Percentiles rank a stretch among this genome's conserved stretches.
These are phyloP conservation scores for Mormyrops attenuatus DNA, from an alignment of 2,797 vertebrate species.

Conservation along the genomic window DNA sequence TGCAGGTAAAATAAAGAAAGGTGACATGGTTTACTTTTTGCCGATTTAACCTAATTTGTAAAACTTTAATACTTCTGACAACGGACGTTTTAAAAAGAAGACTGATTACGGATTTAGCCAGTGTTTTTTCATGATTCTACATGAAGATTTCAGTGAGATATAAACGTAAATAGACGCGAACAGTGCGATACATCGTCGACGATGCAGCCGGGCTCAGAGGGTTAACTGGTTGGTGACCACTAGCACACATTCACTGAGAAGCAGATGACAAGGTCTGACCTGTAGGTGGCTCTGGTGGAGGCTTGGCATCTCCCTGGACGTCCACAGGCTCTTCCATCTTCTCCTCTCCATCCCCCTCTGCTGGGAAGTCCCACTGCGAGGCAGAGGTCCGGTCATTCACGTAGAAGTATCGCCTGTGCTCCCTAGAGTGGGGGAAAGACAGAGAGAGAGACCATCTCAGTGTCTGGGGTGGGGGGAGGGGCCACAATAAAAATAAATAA, in stretches of 20 bases:
- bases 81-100: too few species aligned
- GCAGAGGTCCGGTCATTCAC: constrained; percentile 90
- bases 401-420: constrained; percentile 99
- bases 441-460: constrained; percentile 76
- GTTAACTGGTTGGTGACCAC: neutral
- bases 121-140: too few species aligned
- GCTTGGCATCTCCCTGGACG: constrained; percentile 56
- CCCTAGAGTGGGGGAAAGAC: constrained; percentile 93
- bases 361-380: constrained; percentile 97
- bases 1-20: too few species aligned
- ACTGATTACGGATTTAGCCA: too few species aligned
- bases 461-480: constrained; percentile 41
- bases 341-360: constrained; percentile 77
- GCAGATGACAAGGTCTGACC: constrained; percentile 24
- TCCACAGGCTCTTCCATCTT: constrained; percentile 59
- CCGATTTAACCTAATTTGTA: too few species aligned
- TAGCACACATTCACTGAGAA: neutral
- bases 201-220: too few species aligned
- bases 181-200: too few species aligned
- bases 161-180: too few species aligned
- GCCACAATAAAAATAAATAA: constrained; percentile 39
- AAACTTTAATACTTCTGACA: too few species aligned
- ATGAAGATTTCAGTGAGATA: too few species aligned
- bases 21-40: too few species aligned
- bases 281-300: constrained; percentile 29